phyloP scores from a whole-genome alignment of 2,113 vertebrate genomes.

The Corythoichthys haematopterus region DNA sequence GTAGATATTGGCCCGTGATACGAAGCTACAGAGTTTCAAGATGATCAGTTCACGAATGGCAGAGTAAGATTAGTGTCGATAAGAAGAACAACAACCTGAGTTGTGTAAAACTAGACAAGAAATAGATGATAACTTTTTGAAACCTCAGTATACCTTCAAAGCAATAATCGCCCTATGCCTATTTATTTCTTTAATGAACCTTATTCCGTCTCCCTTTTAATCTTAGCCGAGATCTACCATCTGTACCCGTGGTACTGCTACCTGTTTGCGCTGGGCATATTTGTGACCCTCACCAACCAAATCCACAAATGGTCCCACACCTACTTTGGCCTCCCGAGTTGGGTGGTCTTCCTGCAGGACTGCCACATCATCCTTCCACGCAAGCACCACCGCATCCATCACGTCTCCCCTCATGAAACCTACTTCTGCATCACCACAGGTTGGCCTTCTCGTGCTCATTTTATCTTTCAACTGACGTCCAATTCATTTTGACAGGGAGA shows the following conservation, averaged over 20 bases:
- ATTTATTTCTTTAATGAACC: background rate
- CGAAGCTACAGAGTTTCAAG: too few species aligned
- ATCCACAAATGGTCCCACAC: slow-evolving; percentile 99
- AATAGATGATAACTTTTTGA: too few species aligned
- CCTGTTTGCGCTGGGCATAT: slow-evolving; percentile 85
- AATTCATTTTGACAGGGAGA: too few species aligned
- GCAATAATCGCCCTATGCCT: background rate
- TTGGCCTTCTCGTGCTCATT: slow-evolving; percentile 56
- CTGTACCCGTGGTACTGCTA: slow-evolving; percentile 88
- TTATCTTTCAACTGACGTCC: too few species aligned
- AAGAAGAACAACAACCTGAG: too few species aligned
- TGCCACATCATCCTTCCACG: slow-evolving; percentile 91
- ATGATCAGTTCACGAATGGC: too few species aligned
- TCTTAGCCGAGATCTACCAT: slow-evolving; percentile 78
- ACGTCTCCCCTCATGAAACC: slow-evolving; percentile 94
- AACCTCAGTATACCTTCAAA: too few species aligned
- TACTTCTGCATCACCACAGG: slow-evolving; percentile 99
- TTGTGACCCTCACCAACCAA: slow-evolving; percentile 96
- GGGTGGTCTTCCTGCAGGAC: slow-evolving; percentile 89
- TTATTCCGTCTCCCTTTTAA: slow-evolving; percentile 1
- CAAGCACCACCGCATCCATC: slow-evolving; percentile 94
- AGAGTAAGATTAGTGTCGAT: too few species aligned
- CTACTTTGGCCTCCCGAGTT: slow-evolving; percentile 87
- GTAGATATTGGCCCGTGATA: too few species aligned
- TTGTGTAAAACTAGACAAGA: too few species aligned